Percentiles rank a stretch among this genome's conserved stretches.
These are phyloP conservation scores for Corythornis madagascariensis DNA, from an alignment of 2,113 vertebrate genomes.

Conservation along the genomic window DNA sequence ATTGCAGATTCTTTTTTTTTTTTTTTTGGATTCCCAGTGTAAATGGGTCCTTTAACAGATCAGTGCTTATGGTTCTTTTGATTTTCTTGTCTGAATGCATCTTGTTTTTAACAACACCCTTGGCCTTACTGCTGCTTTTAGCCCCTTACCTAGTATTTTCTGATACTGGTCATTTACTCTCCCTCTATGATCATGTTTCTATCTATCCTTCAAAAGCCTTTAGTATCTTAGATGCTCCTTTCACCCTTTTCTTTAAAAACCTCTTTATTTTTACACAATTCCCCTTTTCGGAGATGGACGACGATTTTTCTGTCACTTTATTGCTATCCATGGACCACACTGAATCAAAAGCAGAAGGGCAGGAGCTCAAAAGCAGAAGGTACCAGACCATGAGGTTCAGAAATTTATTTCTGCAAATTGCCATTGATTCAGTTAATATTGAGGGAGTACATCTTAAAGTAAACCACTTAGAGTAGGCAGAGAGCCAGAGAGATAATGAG, in stretches of 20 bases:
- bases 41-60: neutral
- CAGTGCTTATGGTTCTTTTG: fast-evolving
- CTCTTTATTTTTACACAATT: neutral
- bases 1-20: neutral
- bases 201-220: neutral
- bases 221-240: neutral
- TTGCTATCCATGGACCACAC: neutral
- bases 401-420: neutral
- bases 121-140: neutral
- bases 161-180: neutral
- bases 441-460: neutral
- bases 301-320: neutral
- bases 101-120: neutral
- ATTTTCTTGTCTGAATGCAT: neutral
- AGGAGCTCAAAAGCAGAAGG: neutral
- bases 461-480: neutral
- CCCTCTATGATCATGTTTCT: neutral
- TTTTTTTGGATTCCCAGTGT: neutral
- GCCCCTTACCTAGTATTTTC: neutral
- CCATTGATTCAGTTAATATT: neutral
- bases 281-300: neutral
- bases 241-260: neutral
- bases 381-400: neutral
- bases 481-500: neutral
- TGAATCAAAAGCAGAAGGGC: neutral